Percentiles rank a stretch among this genome's conserved stretches.
phyloP scores from a whole-genome alignment of 2,888 invertebrate species.

The Noctuana brunneofusca region DNA sequence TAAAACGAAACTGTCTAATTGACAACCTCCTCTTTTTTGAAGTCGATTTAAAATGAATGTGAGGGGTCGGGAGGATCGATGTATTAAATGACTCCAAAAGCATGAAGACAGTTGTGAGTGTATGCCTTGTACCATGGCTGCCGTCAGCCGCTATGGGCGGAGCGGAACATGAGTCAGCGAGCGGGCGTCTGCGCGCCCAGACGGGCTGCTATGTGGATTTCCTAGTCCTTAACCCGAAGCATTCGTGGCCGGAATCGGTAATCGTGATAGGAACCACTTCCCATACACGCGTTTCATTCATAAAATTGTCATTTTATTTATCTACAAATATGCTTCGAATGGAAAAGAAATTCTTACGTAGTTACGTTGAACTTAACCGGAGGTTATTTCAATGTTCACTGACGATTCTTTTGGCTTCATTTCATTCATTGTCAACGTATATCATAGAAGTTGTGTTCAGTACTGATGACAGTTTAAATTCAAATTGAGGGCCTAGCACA shows the following conservation, averaged over 20 bases:
- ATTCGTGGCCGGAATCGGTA: conserved; percentile 35
- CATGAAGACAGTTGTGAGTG: conserved; percentile 13
- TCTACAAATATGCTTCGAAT: not conserved
- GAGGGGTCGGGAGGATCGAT: too few relatives aligned
- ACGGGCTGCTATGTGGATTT: conserved; percentile 30
- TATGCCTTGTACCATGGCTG: conserved; percentile 16
- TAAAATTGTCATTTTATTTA: conserved; percentile 4
- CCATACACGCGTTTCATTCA: conserved; percentile 14
- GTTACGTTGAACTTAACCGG: not conserved
- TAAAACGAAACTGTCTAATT: too few relatives aligned
- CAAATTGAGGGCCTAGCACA: too few relatives aligned
- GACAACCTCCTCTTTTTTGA: too few relatives aligned
- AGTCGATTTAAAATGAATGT: too few relatives aligned
- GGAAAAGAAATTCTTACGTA: not conserved
- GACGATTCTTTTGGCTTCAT: too few relatives aligned
- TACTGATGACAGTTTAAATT: too few relatives aligned
- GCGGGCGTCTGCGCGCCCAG: conserved; percentile 41
- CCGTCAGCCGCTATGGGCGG: conserved; percentile 16
- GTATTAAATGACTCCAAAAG: too few relatives aligned
- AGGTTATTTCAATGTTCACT: too few relatives aligned
- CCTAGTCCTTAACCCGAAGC: conserved; percentile 30
- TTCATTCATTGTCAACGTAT: too few relatives aligned
- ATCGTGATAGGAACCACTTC: conserved; percentile 25
- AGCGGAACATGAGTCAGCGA: conserved; percentile 42
- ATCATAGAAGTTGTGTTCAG: too few relatives aligned